Base-by-base conservation (phyloP, 2,113 vertebrate species). In the Pluvianellus socialis region DNA sequence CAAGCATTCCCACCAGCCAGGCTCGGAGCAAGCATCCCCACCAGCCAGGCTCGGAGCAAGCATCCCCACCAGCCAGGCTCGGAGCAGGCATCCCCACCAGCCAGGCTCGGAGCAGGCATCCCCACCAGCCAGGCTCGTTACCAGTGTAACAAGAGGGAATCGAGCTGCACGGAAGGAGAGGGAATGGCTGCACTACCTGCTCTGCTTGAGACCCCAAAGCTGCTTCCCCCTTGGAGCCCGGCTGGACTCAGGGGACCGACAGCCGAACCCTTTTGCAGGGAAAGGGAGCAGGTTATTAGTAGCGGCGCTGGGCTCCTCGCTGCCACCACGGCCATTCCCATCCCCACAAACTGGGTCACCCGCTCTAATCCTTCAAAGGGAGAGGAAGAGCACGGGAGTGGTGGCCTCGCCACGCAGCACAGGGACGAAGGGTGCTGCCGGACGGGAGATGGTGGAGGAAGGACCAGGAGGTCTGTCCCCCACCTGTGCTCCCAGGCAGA, bases 301-400 rank as follows among this genome's bases (percentile, higher is more conserved):
- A 75, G 77, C 8, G 12, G 86, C 32, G 30, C 86, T 44, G 62
- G 45, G 88, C 85, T 95, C 66, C 94, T 70, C 10, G 7, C 90
- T 76, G 75, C 88, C 88, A 96, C 66, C 79, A 45, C 5, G 3
- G 45, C 4, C 3, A 49, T 58, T 53, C 77, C 76, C 1, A 0
- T 47, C 86, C 86, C 80, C 85, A 71, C 71, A 94, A 96, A 97
- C 85, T 88, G 95, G 93, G 95, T 96, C 95, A 96, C 63, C 52
- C 61, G 4, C 68, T 63, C 86, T 74, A 95, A 93, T 95, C 88
- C 83, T 95, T 59, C 92, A 44, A 10, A 72, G 52, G 61, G 67
- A 79, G 68, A 59, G 55, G 45, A 74, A 10, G 8, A 66, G 76
- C 4, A 4, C 1, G 4, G 81, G 38, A 85, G 32, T 49, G 65